Base-by-base conservation (phyloP, 1,140 invertebrate genomes). In the Proctacanthus coquilletti region DNA sequence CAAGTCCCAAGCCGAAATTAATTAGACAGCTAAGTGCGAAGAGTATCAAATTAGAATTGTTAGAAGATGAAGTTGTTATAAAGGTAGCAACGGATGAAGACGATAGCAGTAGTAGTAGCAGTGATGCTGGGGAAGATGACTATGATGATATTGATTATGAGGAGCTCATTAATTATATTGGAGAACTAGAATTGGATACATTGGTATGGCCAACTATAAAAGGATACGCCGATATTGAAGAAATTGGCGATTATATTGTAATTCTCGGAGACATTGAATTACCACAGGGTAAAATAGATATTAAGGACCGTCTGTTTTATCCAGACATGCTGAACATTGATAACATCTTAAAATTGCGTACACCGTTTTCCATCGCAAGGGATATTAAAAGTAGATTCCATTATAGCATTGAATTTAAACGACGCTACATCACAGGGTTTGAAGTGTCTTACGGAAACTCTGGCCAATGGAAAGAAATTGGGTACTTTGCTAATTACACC, bases 291-390 rank as follows among this genome's bases (percentile, higher is more conserved):
- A 53, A 49, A n/a, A 60, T 74, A 0, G 50, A 62, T 15, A 51
- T 77, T 21, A 59, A 66, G n/a, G 61, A 72, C 46, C 59, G 44
- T 33, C 58, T 66, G 1, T 52, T 45, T 5, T 61, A 61, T 11
- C 61, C 75, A 51, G 69, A 77, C 52, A 61, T 74, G 13, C 63
- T 78, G 18, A 66, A 72, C 38, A 72, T 81, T 40, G 66, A 65
- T 14, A 83, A 84, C 60, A 66, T 70, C 1, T 49, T 84, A 1
- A 69, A 68, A 37, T 44, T 83, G 0, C 61, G 62, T 23, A 75
- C 77, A 1, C 76, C 79, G 0, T 82, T 74, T 46, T 47, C 49
- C 39, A 50, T 48, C 15, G 65, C 69, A 15, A 66, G 66, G 38
- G 68, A 74, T 42, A 53, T 79, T 6, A 70, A 66, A 40, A 77